These are phyloP conservation scores for Petrocephalus microphthalmus DNA, from an alignment of 2,113 vertebrate species.

Conservation along the genomic window DNA sequence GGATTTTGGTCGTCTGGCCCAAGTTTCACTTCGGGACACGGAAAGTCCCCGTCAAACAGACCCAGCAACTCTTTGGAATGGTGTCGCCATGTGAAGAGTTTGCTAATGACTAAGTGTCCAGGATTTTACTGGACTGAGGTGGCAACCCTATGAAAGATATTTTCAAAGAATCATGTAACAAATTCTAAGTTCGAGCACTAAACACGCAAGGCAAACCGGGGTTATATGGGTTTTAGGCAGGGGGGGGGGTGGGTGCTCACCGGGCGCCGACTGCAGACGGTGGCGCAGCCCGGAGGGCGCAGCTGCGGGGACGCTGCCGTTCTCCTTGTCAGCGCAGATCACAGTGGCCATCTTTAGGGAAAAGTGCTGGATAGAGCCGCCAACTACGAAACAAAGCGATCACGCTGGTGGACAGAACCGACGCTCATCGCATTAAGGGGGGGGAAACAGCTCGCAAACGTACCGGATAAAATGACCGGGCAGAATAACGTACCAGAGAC, in stretches of 20 bases:
- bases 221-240: background rate
- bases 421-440: too few species aligned
- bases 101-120: too few species aligned
- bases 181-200: too few species aligned
- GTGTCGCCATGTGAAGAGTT: background rate
- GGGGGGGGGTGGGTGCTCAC: background rate
- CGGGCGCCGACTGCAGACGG: slow-evolving; percentile 39
- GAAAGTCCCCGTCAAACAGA: background rate
- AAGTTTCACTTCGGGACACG: background rate
- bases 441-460: background rate
- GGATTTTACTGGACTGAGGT: background rate
- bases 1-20: background rate
- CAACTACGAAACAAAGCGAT: background rate
- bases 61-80: background rate
- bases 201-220: too few species aligned
- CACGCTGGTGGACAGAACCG: too few species aligned
- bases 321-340: slow-evolving; percentile 35
- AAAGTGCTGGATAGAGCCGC: background rate
- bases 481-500: background rate
- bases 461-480: background rate
- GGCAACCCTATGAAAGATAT: background rate
- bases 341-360: slow-evolving; percentile 29
- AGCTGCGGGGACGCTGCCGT: slow-evolving; percentile 25
- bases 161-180: too few species aligned
- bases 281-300: slow-evolving; percentile 26